Evolutionary conservation across 2,888 invertebrate genomes (phyloP).

Genomic region (Rhopalosiphum nymphaeae): DNA sequence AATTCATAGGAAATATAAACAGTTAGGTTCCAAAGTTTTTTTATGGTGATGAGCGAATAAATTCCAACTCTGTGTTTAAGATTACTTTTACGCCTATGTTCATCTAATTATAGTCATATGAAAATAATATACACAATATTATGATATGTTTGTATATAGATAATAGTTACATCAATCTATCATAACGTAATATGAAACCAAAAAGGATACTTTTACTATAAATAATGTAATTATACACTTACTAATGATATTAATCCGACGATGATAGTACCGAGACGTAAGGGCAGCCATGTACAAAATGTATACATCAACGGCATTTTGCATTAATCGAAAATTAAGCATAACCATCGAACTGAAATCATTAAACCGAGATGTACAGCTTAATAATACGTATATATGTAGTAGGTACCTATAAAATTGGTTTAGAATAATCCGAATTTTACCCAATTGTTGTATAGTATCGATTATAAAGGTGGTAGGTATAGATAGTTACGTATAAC

Average conservation of each 20-base stretch:
- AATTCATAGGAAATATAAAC: not conserved
- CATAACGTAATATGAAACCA: not conserved
- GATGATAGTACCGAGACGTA: constrained; percentile 67
- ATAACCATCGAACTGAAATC: not conserved
- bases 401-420: not conserved
- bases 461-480: not conserved
- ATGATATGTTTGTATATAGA: too few relatives aligned
- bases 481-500: not conserved
- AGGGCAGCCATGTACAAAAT: constrained; percentile 68
- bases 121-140: not conserved
- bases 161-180: not conserved
- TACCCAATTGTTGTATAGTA: not conserved
- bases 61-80: not conserved
- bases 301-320: constrained; percentile 67
- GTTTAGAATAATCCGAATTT: not conserved
- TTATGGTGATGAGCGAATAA: not conserved
- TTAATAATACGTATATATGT: not conserved
- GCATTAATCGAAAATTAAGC: not conserved
- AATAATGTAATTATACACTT: constrained; percentile 54
- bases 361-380: not conserved
- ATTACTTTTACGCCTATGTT: not conserved
- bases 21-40: not conserved
- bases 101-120: not conserved
- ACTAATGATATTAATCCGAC: constrained; percentile 67
- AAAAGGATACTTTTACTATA: not conserved